Base-by-base conservation (phyloP, 2,888 invertebrate genomes). In the Orchestes rusci region DNA sequence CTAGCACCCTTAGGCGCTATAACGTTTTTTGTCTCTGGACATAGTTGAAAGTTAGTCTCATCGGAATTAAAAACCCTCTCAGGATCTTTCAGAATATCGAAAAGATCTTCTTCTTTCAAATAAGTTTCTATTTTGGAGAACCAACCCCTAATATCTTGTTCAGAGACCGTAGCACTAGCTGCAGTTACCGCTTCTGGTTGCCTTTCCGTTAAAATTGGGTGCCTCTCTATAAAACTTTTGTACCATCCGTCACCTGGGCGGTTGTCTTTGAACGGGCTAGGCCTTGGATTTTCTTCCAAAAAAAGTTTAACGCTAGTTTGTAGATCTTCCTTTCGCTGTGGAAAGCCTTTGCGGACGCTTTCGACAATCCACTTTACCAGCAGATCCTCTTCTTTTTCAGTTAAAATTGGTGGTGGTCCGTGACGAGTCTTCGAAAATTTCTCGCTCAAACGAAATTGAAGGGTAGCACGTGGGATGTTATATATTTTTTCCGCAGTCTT, bases 1-100 rank as follows among this genome's bases (percentile, higher is more conserved):
- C n/a, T n/a, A n/a, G n/a, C n/a, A n/a, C n/a, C n/a, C n/a, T n/a
- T n/a, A n/a, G 50, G 41, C 16, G 55, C 58, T 17, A 58, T 31
- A 10, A 58, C 57, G 40, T 39, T 51, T 16, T 54, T 51, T 40
- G 43, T 53, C 45, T 61, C 59, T 13, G 59, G 54, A 43, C 55
- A 60, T 10, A 59, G 29, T 15, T 47, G 32, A 40, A 62, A 62
- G 42, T 48, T 47, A 8, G 59, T 60, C 51, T 64, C 59, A 49
- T 61, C 60, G 2, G 52, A 55, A 53, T 60, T 60, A 39, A 55
- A 59, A 10, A 62, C 53, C 39, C 57, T 32, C n/a, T 17, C 43
- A 10, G 58, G 55, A 32, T 61, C 56, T 29, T 49, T 12, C n/a
- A 58, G 36, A 38, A 57, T 50, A 17, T 56, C 30, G 37, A 37